These are phyloP conservation scores for Callyntrura sp. DNA, from an alignment of 2,888 invertebrate species.

Conservation along the genomic window DNA sequence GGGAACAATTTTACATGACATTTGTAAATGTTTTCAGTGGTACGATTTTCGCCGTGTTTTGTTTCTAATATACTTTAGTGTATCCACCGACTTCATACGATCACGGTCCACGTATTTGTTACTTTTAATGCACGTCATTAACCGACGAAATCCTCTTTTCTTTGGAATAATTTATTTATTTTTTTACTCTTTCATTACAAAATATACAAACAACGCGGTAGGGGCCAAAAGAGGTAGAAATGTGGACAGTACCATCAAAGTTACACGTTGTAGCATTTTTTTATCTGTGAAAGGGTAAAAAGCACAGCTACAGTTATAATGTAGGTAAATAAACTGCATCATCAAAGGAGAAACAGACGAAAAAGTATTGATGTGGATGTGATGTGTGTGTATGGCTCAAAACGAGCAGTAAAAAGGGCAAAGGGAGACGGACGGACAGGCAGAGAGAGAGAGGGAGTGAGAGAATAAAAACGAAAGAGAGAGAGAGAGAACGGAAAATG, in stretches of 20 bases:
- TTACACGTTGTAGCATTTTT: too few relatives aligned
- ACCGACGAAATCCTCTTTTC: background rate
- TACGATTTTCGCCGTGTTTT: background rate
- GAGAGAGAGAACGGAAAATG: conserved; percentile 31
- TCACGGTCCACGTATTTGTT: background rate
- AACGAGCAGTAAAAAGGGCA: conserved; percentile 38
- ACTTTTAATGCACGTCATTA: conserved; percentile 29
- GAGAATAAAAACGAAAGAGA: background rate
- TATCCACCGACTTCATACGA: too few relatives aligned
- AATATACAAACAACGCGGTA: background rate
- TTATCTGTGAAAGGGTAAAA: background rate
- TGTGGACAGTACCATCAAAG: too few relatives aligned
- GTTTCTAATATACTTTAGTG: background rate
- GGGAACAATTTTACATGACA: too few relatives aligned
- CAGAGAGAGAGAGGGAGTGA: conserved; percentile 38
- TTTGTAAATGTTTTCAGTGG: too few relatives aligned
- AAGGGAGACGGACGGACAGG: conserved; percentile 31
- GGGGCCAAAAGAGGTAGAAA: conserved; percentile 31
- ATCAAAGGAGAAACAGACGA: conserved; percentile 49
- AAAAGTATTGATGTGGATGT: conserved; percentile 67
- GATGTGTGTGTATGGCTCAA: conserved; percentile 70
- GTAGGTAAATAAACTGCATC: conserved; percentile 55
- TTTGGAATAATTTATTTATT: too few relatives aligned
- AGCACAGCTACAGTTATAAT: background rate
- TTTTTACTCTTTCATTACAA: background rate